Conservation (phyloP, 2,888 invertebrate species). For the Lepidochitona cinerea region DNA sequence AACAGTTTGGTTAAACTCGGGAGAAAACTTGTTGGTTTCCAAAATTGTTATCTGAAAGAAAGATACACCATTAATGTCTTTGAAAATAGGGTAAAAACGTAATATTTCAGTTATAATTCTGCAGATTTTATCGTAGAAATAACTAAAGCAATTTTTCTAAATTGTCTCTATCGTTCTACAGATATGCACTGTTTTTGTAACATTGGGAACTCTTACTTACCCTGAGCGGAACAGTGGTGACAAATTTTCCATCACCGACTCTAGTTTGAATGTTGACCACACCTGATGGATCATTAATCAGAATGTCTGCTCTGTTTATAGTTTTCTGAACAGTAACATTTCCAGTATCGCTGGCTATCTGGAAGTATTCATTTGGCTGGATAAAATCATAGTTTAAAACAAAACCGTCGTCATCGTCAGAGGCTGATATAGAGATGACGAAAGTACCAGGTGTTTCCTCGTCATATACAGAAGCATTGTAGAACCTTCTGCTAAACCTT, state of each 20-base stretch:
- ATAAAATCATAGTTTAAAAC: background rate
- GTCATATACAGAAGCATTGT: background rate
- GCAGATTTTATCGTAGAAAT: no score
- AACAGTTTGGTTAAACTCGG: background rate
- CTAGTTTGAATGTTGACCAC: background rate
- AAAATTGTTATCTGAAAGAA: background rate
- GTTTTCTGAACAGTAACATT: background rate
- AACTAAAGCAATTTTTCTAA: no score
- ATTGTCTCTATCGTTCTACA: no score
- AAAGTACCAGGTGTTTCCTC: background rate
- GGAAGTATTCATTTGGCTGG: background rate
- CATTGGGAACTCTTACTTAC: no score
- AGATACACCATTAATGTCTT: background rate
- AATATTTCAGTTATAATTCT: no score
- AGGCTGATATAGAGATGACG: background rate
- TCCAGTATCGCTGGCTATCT: background rate
- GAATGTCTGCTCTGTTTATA: background rate
- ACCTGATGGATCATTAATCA: background rate
- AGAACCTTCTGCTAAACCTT: background rate
- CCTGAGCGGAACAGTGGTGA: background rate
- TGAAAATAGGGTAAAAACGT: no score
- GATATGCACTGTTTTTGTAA: no score
- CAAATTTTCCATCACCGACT: background rate
- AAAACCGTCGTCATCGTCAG: background rate
- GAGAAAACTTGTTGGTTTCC: background rate